Evolutionary conservation across 2,113 vertebrate genomes (phyloP).

Genomic region (Vidua chalybeata): DNA sequence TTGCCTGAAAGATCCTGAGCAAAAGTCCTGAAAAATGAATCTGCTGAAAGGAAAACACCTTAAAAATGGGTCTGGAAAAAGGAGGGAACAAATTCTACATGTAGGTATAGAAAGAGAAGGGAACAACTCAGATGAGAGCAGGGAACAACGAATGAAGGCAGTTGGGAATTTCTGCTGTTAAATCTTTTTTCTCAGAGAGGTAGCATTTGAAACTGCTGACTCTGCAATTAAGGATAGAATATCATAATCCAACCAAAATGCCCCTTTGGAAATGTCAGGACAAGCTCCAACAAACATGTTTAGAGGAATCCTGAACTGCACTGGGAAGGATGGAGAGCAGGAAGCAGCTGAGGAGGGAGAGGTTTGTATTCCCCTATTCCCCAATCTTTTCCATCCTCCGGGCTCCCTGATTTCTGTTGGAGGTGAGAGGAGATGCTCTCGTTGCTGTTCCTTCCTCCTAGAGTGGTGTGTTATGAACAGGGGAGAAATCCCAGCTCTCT

Average conservation of each 20-base stretch:
- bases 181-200: not conserved
- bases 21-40: not conserved
- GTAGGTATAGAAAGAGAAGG: not conserved
- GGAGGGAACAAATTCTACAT: not conserved
- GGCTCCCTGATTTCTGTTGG: not conserved
- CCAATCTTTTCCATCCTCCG: rapidly evolving
- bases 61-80: not conserved
- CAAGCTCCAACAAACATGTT: not conserved
- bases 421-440: not conserved
- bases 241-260: not conserved
- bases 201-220: constrained; percentile 37
- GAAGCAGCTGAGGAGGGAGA: not conserved
- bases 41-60: not conserved
- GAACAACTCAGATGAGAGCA: not conserved
- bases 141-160: not conserved
- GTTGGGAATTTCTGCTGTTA: not conserved
- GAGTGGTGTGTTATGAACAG: not conserved
- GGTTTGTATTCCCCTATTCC: not conserved
- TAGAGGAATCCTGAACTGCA: not conserved
- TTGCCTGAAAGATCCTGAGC: not conserved
- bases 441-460: not conserved
- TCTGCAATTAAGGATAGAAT: not conserved
- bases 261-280: not conserved
- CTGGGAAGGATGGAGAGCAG: not conserved
- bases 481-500: not conserved